Evolutionary conservation across 2,888 invertebrate species (phyloP).

Genomic region (Callimorpha dominula): DNA sequence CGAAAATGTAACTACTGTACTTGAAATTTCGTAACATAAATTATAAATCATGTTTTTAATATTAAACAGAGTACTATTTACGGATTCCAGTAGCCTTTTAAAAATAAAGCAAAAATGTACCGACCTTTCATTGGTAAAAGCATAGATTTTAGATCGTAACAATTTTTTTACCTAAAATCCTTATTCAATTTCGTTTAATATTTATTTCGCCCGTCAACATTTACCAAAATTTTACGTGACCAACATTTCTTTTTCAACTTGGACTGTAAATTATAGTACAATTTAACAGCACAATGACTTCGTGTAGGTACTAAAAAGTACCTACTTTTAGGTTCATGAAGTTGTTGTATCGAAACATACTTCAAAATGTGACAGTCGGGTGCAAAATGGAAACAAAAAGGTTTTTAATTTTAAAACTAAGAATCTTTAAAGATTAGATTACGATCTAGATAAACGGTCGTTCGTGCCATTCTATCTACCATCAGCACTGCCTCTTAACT

Average conservation of each 20-base stretch:
- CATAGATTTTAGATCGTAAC: not conserved
- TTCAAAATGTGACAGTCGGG: constrained; percentile 29
- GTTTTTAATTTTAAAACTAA: constrained; percentile 22
- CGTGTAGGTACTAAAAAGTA: not conserved
- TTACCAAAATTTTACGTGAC: not conserved
- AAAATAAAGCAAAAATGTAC: not conserved
- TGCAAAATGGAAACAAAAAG: constrained; percentile 34
- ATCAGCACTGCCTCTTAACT: constrained; percentile 28
- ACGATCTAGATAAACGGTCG: constrained; percentile 54
- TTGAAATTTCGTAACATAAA: no score
- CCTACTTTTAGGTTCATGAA: not conserved
- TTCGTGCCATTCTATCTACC: constrained; percentile 45
- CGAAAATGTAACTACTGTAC: no score
- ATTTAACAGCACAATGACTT: not conserved
- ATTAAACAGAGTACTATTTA: no score
- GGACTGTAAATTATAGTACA: not conserved
- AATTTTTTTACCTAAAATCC: not conserved
- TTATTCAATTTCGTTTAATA: not conserved
- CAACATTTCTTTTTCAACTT: not conserved
- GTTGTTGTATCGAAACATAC: constrained; percentile 24
- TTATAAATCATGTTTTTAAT: no score
- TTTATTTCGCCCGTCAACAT: not conserved
- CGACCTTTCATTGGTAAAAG: not conserved
- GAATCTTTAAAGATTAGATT: constrained; percentile 29
- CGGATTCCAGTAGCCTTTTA: not conserved